Base-by-base conservation (phyloP, 1,140 invertebrate genomes). In the Steinernema khuongi region DNA sequence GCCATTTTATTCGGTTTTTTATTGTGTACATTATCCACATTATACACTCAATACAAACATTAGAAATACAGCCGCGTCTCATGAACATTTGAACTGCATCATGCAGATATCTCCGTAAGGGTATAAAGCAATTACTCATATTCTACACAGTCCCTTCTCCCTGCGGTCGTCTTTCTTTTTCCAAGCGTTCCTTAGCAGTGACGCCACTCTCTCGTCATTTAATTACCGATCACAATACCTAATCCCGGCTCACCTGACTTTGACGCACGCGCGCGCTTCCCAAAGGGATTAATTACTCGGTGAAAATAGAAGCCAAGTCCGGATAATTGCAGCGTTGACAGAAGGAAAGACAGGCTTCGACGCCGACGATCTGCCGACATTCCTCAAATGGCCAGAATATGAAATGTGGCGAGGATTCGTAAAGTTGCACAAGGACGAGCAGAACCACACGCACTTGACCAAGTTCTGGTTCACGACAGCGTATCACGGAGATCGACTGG, bases 391-490 rank as follows among this genome's bases (percentile, higher is more conserved):
- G 82, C 82, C 82, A 14, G 82, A 84, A 70, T 84, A 80, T 67
- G 41, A 31, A 1, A 78, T 75, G 67, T 84, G 82, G 82, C 74
- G 71, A 41, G 82, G 83, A 69, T 85, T 83, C 71, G 29, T 84
- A 11, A 72, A 77, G 72, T 67, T 81, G 29, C 33, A 77, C 31
- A 81, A 78, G 44, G 72, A 74, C 17, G 67, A 43, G 70, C 74
- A 30, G 26, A 69, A 68, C 28, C 18, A 33, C 28, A 75, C 71
- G 11, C n/a, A 74, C 18, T 68, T 83, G 2, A 74, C 83, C 14
- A 78, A 78, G 41, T 85, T 84, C 70, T 85, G 85, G 66, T 83
- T 84, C 41, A 84, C 83, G 30, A 83, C 80, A 19, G 82, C 79
- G 1, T 85, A 81, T 71, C 79, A 80, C 32, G 83, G 83, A 18